Percentiles rank a stretch among this genome's conserved stretches.
These are phyloP conservation scores for Drosophila nr. perissopoda DNA, from an alignment of 2,888 invertebrate species.

Conservation along the genomic window DNA sequence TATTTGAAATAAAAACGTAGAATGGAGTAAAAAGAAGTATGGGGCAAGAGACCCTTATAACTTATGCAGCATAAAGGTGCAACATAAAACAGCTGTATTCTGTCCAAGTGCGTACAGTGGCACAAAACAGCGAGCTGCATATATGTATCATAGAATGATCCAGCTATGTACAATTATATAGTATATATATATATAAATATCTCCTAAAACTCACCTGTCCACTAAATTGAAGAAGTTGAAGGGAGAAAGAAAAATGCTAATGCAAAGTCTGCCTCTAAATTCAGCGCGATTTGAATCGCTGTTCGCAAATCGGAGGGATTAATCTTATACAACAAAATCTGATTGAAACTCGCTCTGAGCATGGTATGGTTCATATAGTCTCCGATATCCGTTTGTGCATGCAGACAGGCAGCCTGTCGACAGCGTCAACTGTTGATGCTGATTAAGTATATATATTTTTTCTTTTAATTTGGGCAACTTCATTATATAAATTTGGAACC, in stretches of 20 bases:
- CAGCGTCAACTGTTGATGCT: not conserved
- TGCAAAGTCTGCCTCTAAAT: not conserved
- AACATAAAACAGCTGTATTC: conserved; percentile 30
- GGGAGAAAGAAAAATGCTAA: not conserved
- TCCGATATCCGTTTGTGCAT: not conserved
- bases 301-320: not conserved
- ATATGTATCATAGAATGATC: not conserved
- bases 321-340: not conserved
- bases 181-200: not conserved
- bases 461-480: not conserved
- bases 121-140: not conserved
- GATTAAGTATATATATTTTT: not conserved
- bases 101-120: conserved; percentile 21
- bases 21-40: conserved; percentile 12
- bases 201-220: not conserved
- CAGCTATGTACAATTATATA: not conserved
- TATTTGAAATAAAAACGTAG: conserved; percentile 35
- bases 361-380: not conserved
- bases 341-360: not conserved
- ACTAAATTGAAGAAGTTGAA: not conserved
- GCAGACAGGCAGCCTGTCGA: not conserved
- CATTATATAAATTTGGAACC: not conserved
- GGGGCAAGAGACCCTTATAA: conserved; percentile 8
- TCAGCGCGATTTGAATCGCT: not conserved
- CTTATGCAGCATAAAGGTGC: conserved; percentile 22